Conservation (phyloP, 2,113 vertebrate genomes). For the Cavia porcellus region DNA sequence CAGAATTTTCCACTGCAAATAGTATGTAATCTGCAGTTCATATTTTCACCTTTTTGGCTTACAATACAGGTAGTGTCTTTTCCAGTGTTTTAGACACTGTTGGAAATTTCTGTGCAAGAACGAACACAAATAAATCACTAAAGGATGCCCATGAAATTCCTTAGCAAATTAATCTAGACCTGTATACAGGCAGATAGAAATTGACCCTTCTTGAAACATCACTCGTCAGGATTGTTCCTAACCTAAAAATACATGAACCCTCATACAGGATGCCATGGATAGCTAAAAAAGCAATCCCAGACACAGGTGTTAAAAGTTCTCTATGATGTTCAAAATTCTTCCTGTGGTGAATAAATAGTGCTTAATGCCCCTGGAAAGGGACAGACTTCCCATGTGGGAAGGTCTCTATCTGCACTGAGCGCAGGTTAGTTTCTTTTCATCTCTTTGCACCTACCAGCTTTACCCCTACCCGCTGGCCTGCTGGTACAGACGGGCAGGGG, state of each 20-base stretch:
- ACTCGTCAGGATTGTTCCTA: slow-evolving; percentile 33
- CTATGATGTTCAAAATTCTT: neutral
- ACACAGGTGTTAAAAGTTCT: slow-evolving; percentile 49
- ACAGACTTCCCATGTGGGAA: neutral
- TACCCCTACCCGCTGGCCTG: neutral
- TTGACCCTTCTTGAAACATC: neutral
- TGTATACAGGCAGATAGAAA: neutral
- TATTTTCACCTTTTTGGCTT: slow-evolving; percentile 16
- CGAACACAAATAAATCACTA: slow-evolving; percentile 42
- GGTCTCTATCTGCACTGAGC: neutral
- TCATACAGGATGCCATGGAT: neutral
- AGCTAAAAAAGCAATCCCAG: slow-evolving; percentile 34
- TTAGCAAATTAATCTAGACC: neutral
- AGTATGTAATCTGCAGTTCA: neutral
- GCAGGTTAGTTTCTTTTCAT: neutral
- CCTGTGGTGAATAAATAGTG: neutral
- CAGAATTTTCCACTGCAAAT: slow-evolving; percentile 57
- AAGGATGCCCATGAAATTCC: neutral
- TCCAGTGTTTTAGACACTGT: slow-evolving; percentile 52
- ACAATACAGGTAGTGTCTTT: slow-evolving; percentile 34
- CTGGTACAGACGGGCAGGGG: neutral
- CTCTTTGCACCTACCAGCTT: neutral
- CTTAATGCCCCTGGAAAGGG: neutral
- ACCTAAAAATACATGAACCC: neutral
- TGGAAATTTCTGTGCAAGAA: neutral